Evolutionary conservation across 2,888 invertebrate species (phyloP).

Genomic region (Hydrotaea diabolus): DNA sequence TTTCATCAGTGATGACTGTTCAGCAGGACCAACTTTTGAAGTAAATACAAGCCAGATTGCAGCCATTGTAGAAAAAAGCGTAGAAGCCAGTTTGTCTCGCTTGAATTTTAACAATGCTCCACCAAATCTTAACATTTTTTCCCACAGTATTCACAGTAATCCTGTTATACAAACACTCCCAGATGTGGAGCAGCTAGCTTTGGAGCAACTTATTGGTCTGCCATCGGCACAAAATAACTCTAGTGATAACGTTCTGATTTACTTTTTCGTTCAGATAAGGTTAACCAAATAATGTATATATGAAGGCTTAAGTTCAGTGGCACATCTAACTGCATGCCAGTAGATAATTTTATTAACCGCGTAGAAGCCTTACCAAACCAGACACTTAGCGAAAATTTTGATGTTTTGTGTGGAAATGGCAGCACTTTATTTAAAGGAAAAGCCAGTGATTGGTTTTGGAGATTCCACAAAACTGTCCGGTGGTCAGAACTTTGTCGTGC

Average conservation of each 20-base stretch:
- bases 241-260: neutral
- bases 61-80: neutral
- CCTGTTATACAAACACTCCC: too few species aligned
- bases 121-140: neutral
- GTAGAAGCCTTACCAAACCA: too few species aligned
- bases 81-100: neutral
- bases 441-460: too few species aligned
- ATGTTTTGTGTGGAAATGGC: too few species aligned
- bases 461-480: too few species aligned
- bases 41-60: neutral
- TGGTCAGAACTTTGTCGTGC: too few species aligned
- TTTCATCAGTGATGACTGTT: neutral
- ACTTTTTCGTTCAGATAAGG: neutral
- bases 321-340: neutral
- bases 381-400: too few species aligned
- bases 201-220: neutral
- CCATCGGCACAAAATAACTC: too few species aligned
- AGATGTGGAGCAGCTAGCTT: neutral
- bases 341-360: too few species aligned
- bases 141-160: too few species aligned
- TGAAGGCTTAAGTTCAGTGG: too few species aligned
- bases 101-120: neutral
- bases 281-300: constrained; percentile 35
- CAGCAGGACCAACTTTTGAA: neutral
- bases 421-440: too few species aligned